Evolutionary conservation across 2,113 vertebrate genomes (phyloP).

Genomic region (Tragelaphus scriptus): DNA sequence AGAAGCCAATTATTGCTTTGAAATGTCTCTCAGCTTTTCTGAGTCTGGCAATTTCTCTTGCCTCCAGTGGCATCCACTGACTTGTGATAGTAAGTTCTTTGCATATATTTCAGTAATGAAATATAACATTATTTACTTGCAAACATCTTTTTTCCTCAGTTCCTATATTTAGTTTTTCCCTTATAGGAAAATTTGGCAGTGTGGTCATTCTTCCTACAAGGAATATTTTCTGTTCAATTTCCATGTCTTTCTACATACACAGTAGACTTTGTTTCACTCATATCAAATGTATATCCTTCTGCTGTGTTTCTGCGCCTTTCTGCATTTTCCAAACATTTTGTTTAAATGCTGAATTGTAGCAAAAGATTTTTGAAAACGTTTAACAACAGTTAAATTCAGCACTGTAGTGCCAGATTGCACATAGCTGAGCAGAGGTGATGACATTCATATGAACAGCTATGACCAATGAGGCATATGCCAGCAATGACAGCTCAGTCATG

Average conservation of each 20-base stretch:
- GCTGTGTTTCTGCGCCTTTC: background rate
- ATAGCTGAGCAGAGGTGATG: background rate
- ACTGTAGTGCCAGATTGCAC: background rate
- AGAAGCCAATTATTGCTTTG: background rate
- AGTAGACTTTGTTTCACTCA: background rate
- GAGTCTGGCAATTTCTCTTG: background rate
- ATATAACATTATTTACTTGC: background rate
- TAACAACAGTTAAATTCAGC: background rate
- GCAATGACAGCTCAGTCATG: background rate
- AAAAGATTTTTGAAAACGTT: background rate
- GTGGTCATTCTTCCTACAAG: background rate
- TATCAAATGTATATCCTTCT: background rate
- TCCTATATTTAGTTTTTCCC: background rate
- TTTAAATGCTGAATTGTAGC: background rate
- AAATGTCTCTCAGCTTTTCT: background rate
- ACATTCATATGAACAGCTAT: background rate
- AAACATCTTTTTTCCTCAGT: background rate
- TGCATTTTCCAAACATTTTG: background rate
- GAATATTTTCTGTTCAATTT: background rate
- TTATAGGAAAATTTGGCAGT: background rate
- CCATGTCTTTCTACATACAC: background rate
- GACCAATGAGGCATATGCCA: background rate
- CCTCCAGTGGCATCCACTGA: background rate
- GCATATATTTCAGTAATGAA: background rate
- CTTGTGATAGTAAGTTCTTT: background rate